These are phyloP conservation scores for Epistrophe grossulariae DNA, from an alignment of 2,888 invertebrate species.

Conservation along the genomic window DNA sequence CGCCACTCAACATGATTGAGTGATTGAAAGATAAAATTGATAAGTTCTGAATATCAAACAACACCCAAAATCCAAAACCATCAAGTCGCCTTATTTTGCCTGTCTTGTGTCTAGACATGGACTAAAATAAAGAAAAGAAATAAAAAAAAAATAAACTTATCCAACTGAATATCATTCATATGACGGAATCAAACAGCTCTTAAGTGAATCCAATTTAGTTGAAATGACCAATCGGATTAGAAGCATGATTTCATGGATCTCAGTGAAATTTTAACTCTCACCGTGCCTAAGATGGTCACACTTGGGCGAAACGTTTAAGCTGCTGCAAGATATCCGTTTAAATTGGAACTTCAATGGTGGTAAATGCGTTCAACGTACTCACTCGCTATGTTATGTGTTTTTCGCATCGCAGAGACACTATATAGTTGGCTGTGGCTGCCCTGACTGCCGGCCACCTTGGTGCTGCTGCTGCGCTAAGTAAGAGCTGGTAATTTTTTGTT, in stretches of 20 bases:
- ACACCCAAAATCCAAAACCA: background rate
- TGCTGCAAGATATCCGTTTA: conserved; percentile 69
- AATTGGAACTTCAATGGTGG: conserved; percentile 61
- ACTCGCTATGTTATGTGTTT: background rate
- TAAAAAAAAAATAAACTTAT: background rate
- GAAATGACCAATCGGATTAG: conserved; percentile 71
- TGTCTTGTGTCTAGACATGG: conserved; percentile 5
- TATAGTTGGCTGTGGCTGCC: background rate
- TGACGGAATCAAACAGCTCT: conserved; percentile 56
- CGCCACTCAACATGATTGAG: conserved; percentile 41
- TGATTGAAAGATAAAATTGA: conserved; percentile 50
- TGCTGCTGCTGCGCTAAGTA: conserved; percentile 34
- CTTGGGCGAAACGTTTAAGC: conserved; percentile 70
- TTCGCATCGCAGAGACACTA: background rate
- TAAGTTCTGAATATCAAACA: conserved; percentile 19
- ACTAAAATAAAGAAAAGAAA: background rate
- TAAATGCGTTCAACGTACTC: conserved; percentile 31
- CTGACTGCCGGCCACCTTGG: background rate
- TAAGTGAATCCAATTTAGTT: conserved; percentile 72
- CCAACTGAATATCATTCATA: conserved; percentile 23
- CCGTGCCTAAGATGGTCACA: conserved; percentile 60
- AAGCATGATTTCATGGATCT: conserved; percentile 63
- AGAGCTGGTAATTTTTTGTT: conserved; percentile 57
- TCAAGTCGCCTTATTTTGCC: background rate
- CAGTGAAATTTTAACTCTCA: conserved; percentile 55